Evolutionary conservation across 2,113 vertebrate genomes (phyloP).

Genomic region (Monarcha castaneiventris): DNA sequence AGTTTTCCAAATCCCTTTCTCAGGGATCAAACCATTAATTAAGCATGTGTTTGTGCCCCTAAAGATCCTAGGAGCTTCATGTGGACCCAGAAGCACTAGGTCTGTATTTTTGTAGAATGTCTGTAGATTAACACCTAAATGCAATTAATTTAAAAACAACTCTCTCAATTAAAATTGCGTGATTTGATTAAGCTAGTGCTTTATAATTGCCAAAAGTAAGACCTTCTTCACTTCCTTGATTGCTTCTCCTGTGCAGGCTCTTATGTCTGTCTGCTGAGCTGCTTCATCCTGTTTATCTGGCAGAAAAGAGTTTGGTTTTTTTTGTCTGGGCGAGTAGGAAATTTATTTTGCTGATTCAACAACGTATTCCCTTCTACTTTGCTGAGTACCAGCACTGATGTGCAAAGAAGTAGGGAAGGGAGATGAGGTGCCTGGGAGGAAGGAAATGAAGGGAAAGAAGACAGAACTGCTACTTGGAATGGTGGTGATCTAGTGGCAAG

Average conservation of each 20-base stretch:
- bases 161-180: neutral
- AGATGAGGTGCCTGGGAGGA: neutral
- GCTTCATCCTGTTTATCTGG: neutral
- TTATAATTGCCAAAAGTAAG: neutral
- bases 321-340: neutral
- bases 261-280: neutral
- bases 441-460: neutral
- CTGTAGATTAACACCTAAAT: neutral
- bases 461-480: neutral
- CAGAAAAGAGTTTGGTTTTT: neutral
- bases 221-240: neutral
- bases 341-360: neutral
- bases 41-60: neutral
- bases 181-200: neutral
- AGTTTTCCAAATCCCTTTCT: neutral
- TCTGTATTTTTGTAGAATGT: neutral
- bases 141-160: neutral
- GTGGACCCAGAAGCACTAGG: neutral
- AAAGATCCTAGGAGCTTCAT: neutral
- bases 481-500: neutral
- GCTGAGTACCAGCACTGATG: neutral
- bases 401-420: neutral
- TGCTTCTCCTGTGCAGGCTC: neutral
- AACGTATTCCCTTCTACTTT: neutral
- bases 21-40: neutral